Conservation (phyloP, 1,140 invertebrate genomes). For the Bombus turneri region DNA sequence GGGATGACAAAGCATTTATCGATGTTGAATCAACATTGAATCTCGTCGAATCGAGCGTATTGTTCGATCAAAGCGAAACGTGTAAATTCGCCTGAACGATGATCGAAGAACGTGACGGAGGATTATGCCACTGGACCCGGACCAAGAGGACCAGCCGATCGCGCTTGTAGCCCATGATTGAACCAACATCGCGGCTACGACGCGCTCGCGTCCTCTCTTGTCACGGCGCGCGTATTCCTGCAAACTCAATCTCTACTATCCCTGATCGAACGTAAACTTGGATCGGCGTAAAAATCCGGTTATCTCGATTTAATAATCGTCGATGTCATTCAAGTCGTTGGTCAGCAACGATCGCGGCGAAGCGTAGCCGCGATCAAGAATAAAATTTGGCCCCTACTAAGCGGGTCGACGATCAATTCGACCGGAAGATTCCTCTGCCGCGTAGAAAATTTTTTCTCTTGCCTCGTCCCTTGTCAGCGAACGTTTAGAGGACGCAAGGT, state of each 20-base stretch:
- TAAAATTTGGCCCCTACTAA: background rate
- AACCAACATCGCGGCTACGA: slow-evolving; percentile 54
- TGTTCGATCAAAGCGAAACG: background rate
- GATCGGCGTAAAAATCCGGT: slow-evolving; percentile 41
- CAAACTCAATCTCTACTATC: slow-evolving; percentile 67
- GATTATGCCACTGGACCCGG: slow-evolving; percentile 65
- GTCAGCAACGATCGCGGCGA: background rate
- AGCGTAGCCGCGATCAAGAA: background rate
- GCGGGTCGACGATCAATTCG: slow-evolving; percentile 45
- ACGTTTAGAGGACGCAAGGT: slow-evolving; percentile 11
- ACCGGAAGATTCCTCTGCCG: slow-evolving; percentile 54
- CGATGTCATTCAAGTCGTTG: slow-evolving; percentile 72
- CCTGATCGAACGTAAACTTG: slow-evolving; percentile 33
- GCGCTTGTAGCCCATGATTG: slow-evolving; percentile 70
- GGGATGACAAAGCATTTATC: background rate
- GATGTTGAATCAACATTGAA: background rate
- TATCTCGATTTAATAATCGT: slow-evolving; percentile 77
- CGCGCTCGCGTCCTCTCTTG: slow-evolving; percentile 56
- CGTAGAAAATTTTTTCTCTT: slow-evolving; percentile 51
- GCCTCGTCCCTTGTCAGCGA: slow-evolving; percentile 48
- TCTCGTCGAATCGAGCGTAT: background rate
- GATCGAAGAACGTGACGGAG: slow-evolving; percentile 18
- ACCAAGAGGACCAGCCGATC: background rate
- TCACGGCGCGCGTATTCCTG: slow-evolving; percentile 63
- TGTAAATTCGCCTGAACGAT: slow-evolving; percentile 18